phyloP scores from a whole-genome alignment of 2,888 invertebrate genomes.

The Spatulosminthurus flaviceps region DNA sequence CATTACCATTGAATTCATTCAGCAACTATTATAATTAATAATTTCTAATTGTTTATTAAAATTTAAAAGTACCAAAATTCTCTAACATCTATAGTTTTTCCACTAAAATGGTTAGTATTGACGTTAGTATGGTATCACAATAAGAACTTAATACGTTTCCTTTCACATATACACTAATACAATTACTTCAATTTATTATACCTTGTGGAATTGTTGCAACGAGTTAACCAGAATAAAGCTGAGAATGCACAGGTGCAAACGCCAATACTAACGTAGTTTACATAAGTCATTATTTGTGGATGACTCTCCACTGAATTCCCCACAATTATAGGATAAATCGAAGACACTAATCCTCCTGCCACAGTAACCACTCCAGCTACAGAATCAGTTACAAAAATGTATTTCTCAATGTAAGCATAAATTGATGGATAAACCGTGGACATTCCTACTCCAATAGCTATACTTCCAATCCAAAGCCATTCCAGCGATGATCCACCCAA shows the following conservation, averaged over 20 bases:
- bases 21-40: too few relatives aligned
- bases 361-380: conserved; percentile 40
- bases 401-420: conserved; percentile 53
- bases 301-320: conserved; percentile 48
- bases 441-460: conserved; percentile 50
- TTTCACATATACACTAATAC: background rate
- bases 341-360: conserved; percentile 39
- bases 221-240: background rate
- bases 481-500: conserved; percentile 31
- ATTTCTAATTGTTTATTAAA: too few relatives aligned
- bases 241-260: conserved; percentile 1
- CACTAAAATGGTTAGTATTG: too few relatives aligned
- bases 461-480: conserved; percentile 49
- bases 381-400: conserved; percentile 50
- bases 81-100: too few relatives aligned
- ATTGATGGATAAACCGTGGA: conserved; percentile 45
- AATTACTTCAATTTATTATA: conserved; percentile 2
- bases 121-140: background rate
- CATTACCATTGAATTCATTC: too few relatives aligned
- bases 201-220: background rate
- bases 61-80: too few relatives aligned
- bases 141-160: background rate
- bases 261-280: conserved; percentile 22
- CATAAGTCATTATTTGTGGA: conserved; percentile 29
- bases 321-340: conserved; percentile 53